Base-by-base conservation (phyloP, 2,113 vertebrate genomes). In the Sula dactylatra region DNA sequence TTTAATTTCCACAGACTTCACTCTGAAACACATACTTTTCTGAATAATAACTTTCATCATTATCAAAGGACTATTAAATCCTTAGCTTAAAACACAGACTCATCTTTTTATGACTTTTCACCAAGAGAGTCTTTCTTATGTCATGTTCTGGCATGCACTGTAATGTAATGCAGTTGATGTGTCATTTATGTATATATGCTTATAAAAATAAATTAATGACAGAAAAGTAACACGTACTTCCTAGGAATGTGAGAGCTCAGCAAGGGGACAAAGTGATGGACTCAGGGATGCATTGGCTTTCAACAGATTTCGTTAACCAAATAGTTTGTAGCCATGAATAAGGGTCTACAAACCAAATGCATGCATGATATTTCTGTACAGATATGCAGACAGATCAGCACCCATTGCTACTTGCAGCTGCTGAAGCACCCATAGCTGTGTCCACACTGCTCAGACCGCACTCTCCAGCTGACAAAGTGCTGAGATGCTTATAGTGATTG, bases 1-100 rank as follows among this genome's bases (percentile, higher is more conserved):
- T 97, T 97, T 97, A 96, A 97, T 97, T 98, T 96, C 92, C 4
- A 4, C 79, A 93, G 93, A 88, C 22, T 78, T 97, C 61, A 94
- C 73, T 97, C 93, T 79, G 92, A 96, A 97, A 95, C 81, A 62
- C 36, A 93, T 71, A 95, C 93, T 89, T 88, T 81, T 82, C 61
- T 82, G 80, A 94, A 95, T 73, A 96, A 52, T 24, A 94, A 76
- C 84, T 94, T 97, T 93, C 73, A 85, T 88, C 47, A 88, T 90
- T 69, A 82, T 55, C 84, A 88, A 85, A 94, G 11, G 38, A 61
- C 64, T 94, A 88, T 96, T 96, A 96, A 93, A 93, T 56, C 52
- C 52, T 76, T 80, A 71, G 61, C 88, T 72, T 82, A 88, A 93
- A 94, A 73, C 59, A 44, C 18, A 47, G 20, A 44, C 42, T 92